Percentiles rank a stretch among this genome's conserved stretches.
These are phyloP conservation scores for Matsumyia berberina DNA, from an alignment of 2,888 invertebrate genomes.

Conservation along the genomic window DNA sequence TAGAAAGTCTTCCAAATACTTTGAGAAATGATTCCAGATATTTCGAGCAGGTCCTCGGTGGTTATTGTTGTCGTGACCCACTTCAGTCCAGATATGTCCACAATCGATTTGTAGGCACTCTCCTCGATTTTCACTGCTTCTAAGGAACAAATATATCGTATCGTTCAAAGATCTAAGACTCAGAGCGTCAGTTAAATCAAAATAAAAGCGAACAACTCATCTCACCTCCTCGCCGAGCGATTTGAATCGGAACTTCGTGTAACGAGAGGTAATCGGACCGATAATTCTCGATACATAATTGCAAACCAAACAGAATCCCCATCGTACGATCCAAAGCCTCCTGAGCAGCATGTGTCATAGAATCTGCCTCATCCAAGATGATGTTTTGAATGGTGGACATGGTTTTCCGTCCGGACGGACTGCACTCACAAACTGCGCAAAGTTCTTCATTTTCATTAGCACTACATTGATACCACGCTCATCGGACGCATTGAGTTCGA, in stretches of 20 bases:
- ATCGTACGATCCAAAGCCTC: slow-evolving; percentile 98
- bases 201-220: slow-evolving; percentile 74
- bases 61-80: slow-evolving; percentile 87
- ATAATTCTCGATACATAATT: slow-evolving; percentile 99
- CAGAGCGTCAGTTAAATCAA: not conserved
- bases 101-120: slow-evolving; percentile 90
- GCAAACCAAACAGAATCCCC: slow-evolving; percentile 99
- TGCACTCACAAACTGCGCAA: slow-evolving; percentile 94
- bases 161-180: slow-evolving; percentile 84
- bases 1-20: slow-evolving; percentile 89
- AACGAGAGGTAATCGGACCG: slow-evolving; percentile 98
- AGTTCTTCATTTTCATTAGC: slow-evolving; percentile 97
- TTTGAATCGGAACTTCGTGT: slow-evolving; percentile 99
- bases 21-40: slow-evolving; percentile 95
- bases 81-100: slow-evolving; percentile 93
- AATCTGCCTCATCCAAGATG: slow-evolving; percentile 99
- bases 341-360: slow-evolving; percentile 98
- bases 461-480: slow-evolving; percentile 99
- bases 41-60: slow-evolving; percentile 90
- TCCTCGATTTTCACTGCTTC: slow-evolving; percentile 92
- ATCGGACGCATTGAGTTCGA: slow-evolving; percentile 99
- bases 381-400: slow-evolving; percentile 97
- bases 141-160: slow-evolving; percentile 90
- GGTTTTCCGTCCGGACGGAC: slow-evolving; percentile 91
- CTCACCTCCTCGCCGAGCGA: slow-evolving; percentile 90